phyloP scores from a whole-genome alignment of 1,140 invertebrate genomes.

The Euura saliciscinereae region DNA sequence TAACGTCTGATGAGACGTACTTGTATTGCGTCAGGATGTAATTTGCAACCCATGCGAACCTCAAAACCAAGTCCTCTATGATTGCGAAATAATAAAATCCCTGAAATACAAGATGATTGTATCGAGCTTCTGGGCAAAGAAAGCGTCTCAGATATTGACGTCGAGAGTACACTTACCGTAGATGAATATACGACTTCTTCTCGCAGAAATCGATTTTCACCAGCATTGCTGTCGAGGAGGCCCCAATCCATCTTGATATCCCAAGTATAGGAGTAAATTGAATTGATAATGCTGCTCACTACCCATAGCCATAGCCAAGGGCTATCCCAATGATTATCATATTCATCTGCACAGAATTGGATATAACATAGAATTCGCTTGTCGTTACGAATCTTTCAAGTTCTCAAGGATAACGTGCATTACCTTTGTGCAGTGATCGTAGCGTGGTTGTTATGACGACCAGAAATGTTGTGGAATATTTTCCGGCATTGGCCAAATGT shows the following conservation, averaged over 20 bases:
- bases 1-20: slow-evolving; percentile 80
- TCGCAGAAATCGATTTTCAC: slow-evolving; percentile 74
- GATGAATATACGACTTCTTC: slow-evolving; percentile 73
- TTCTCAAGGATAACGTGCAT: slow-evolving; percentile 31
- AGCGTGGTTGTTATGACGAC: slow-evolving; percentile 89
- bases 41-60: slow-evolving; percentile 91
- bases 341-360: slow-evolving; percentile 42
- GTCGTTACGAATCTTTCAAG: neutral
- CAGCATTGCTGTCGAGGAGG: slow-evolving; percentile 79
- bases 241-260: slow-evolving; percentile 96
- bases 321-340: slow-evolving; percentile 59
- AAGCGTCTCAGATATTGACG: slow-evolving; percentile 14
- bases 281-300: slow-evolving; percentile 72
- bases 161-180: slow-evolving; percentile 54
- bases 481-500: slow-evolving; percentile 95
- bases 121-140: slow-evolving; percentile 12
- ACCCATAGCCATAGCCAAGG: slow-evolving; percentile 77
- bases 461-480: slow-evolving; percentile 97
- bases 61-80: slow-evolving; percentile 91
- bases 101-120: slow-evolving; percentile 59
- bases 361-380: neutral
- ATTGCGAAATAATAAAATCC: slow-evolving; percentile 98
- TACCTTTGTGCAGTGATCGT: slow-evolving; percentile 70
- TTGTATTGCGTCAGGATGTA: slow-evolving; percentile 87
- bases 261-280: slow-evolving; percentile 83